Evolutionary conservation across 2,888 invertebrate species (phyloP).

Genomic region (Drosophila demipolita): DNA sequence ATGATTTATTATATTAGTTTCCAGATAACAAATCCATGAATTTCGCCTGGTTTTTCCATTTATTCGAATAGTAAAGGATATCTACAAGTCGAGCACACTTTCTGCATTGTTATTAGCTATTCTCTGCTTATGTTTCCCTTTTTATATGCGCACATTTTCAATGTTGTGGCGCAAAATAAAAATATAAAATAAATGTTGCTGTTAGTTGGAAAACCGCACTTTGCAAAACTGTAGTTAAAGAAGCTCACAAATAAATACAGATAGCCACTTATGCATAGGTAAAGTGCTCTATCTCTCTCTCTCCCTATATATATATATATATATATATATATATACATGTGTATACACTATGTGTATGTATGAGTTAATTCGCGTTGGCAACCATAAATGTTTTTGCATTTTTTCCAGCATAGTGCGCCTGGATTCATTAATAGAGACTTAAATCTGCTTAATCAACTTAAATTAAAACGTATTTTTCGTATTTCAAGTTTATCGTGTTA

Average conservation of each 20-base stretch:
- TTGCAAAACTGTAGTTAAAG: conserved; percentile 45
- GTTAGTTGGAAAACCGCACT: conserved; percentile 20
- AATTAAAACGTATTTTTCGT: neutral
- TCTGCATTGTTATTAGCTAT: neutral
- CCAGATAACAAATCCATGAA: neutral
- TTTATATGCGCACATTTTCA: conserved; percentile 24
- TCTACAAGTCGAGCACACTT: neutral
- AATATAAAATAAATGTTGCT: conserved; percentile 8
- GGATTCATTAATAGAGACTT: neutral
- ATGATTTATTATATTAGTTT: neutral
- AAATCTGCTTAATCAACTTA: neutral
- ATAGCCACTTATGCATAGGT: conserved; percentile 18
- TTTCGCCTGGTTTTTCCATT: neutral
- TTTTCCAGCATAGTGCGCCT: neutral
- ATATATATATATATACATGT: neutral
- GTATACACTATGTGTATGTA: neutral
- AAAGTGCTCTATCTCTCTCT: neutral
- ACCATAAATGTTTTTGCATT: neutral
- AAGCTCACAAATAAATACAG: conserved; percentile 27
- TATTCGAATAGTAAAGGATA: neutral
- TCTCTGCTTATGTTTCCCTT: neutral
- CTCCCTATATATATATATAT: neutral
- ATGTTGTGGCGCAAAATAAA: conserved; percentile 5
- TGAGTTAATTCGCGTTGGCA: neutral
- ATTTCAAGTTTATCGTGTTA: neutral